Evolutionary conservation across 2,797 vertebrate species (phyloP), one percentile per base, ranked within the genome.

Genomic region (Myripristis jacobus): DNA sequence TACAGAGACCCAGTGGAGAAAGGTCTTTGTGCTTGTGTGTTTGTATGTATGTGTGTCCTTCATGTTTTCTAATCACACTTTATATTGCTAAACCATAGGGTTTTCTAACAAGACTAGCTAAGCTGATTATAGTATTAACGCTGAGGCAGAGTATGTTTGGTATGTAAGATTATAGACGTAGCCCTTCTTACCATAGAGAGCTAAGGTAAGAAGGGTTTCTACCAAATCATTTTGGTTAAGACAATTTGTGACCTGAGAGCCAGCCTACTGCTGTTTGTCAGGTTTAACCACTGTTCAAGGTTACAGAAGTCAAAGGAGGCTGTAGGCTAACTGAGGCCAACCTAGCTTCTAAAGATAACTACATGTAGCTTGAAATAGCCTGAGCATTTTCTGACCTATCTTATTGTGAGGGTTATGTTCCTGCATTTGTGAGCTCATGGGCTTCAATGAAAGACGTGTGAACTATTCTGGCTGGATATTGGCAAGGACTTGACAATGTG

Each of bases 61-160:
- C 0, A 16, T 61, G 6, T 62, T 48, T 1, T 41, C 24, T 75
- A 57, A 25, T 21, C 10, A 46, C 60, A 66, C 19, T 50, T 57
- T 61, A 59, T 62, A 53, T 25, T 15, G n/a, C 41, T 57, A 27
- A 75, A 80, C 69, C 64, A 83, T 80, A 82, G n/a, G 66, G 81
- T 73, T 82, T 53, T 59, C 29, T 38, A 48, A 58, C 64, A 88
- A 78, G n/a, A 25, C 57, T 63, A 66, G 56, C 29, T 90, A 90
- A 92, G 87, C 88, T 54, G 83, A 88, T 92, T 90, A 90, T 78
- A 74, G 85, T 75, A 83, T 89, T 79, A 74, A 69, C 36, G 50
- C 53, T 31, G 43, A 79, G 58, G 57, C 36, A 61, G 1, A 70
- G 83, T 84, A 88, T 91, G 87, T 85, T 82, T 83, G 87, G 90